Conservation (phyloP, 2,888 invertebrate species). For the Xylophagus ater region DNA sequence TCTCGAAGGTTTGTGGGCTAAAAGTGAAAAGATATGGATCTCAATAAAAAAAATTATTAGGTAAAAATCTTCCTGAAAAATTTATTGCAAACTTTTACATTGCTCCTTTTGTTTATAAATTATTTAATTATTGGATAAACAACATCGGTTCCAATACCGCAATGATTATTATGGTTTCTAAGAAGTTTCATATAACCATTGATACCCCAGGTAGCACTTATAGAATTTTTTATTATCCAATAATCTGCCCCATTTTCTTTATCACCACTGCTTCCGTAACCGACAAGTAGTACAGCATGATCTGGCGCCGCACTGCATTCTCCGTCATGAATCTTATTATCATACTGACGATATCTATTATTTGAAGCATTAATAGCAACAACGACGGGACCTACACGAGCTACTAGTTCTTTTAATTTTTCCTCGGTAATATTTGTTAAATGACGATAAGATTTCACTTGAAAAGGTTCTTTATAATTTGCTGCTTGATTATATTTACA, state of each 20-base stretch:
- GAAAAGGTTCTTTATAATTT: too few relatives aligned
- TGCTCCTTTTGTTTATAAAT: too few relatives aligned
- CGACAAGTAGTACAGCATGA: slow-evolving; percentile 14
- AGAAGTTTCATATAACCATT: slow-evolving; percentile 74
- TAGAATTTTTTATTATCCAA: slow-evolving; percentile 37
- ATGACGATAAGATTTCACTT: too few relatives aligned
- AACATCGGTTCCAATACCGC: slow-evolving; percentile 66
- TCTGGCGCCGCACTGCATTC: slow-evolving; percentile 3
- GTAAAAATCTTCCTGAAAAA: too few relatives aligned
- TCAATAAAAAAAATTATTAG: too few relatives aligned
- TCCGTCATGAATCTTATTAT: slow-evolving; percentile 11
- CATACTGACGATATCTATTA: slow-evolving; percentile 8
- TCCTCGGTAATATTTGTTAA: slow-evolving; percentile 11
- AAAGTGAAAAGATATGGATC: too few relatives aligned
- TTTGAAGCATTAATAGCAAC: slow-evolving; percentile 12
- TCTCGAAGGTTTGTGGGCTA: too few relatives aligned
- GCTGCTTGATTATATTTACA: too few relatives aligned
- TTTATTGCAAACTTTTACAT: too few relatives aligned
- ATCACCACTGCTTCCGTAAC: slow-evolving; percentile 13
- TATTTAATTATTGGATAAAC: too few relatives aligned
- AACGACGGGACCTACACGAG: slow-evolving; percentile 12
- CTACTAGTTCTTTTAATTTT: slow-evolving; percentile 10
- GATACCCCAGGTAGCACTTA: slow-evolving; percentile 47
- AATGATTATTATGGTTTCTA: slow-evolving; percentile 64
- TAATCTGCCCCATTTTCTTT: slow-evolving; percentile 12